phyloP scores from a whole-genome alignment of 2,797 vertebrate genomes.

The Gephyroberyx darwinii region DNA sequence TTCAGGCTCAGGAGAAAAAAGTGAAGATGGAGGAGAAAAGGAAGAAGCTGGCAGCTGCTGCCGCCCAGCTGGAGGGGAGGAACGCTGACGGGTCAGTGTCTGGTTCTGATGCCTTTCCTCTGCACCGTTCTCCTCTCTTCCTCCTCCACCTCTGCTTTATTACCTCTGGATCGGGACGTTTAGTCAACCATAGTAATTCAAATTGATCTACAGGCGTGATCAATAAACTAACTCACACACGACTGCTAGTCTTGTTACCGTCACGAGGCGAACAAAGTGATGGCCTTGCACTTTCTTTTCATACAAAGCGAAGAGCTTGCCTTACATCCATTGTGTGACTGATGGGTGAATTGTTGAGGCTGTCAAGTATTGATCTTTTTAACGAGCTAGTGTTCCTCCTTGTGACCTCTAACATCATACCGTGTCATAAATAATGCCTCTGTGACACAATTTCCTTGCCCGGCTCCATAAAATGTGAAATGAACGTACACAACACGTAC shows the following conservation, averaged over 20 bases:
- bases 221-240: too few relatives aligned
- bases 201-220: constrained; percentile 17
- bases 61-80: constrained; percentile 85
- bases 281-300: constrained; percentile 56
- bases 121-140: background rate
- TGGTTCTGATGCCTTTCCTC: background rate
- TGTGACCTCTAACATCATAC: constrained; percentile 18
- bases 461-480: constrained; percentile 26
- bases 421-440: constrained; percentile 34
- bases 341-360: constrained; percentile 44
- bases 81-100: constrained; percentile 93
- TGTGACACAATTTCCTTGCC: constrained; percentile 21
- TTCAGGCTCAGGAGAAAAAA: constrained; percentile 87
- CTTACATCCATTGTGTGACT: constrained; percentile 46
- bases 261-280: constrained; percentile 55
- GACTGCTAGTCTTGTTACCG: background rate
- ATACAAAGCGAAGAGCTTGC: constrained; percentile 29
- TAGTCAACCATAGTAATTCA: constrained; percentile 39
- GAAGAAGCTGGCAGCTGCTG: constrained; percentile 85
- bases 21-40: constrained; percentile 88
- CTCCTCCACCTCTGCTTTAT: background rate
- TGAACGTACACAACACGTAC: background rate
- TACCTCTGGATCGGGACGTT: background rate
- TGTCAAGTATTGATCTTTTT: constrained; percentile 62
- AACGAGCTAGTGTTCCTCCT: constrained; percentile 30